These are phyloP conservation scores for Bucco capensis DNA, from an alignment of 2,113 vertebrate genomes.

Conservation along the genomic window DNA sequence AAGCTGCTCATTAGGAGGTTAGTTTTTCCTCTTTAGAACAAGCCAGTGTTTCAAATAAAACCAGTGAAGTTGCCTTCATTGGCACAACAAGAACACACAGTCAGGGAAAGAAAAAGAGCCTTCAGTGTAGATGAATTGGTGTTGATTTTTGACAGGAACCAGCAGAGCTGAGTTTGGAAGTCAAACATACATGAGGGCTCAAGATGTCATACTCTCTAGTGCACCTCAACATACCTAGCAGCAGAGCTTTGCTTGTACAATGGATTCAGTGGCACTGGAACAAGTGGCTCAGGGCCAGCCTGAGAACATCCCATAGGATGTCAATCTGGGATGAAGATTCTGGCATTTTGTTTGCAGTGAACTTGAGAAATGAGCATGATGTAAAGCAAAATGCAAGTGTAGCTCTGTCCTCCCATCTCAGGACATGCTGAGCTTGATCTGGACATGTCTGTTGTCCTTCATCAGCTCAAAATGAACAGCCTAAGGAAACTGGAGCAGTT, in stretches of 20 bases:
- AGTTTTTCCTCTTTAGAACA: neutral
- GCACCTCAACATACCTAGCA: neutral
- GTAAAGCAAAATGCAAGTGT: neutral
- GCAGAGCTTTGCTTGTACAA: neutral
- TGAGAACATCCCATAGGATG: neutral
- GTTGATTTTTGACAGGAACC: neutral
- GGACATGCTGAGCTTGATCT: neutral
- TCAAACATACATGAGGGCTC: neutral
- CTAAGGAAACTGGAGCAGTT: neutral
- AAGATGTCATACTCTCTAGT: neutral
- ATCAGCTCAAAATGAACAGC: neutral
- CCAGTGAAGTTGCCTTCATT: neutral
- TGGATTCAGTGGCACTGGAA: neutral
- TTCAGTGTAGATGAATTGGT: neutral
- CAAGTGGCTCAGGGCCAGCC: neutral
- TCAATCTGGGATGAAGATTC: neutral
- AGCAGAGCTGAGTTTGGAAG: neutral
- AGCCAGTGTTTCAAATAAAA: neutral
- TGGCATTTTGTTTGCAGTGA: neutral
- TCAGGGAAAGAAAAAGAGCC: neutral
- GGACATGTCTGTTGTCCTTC: neutral
- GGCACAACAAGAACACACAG: neutral
- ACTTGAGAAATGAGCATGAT: neutral
- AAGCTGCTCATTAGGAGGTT: neutral
- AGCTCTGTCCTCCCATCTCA: neutral